phyloP scores from a whole-genome alignment of 2,888 invertebrate species.

The Physocephala rufipes region DNA sequence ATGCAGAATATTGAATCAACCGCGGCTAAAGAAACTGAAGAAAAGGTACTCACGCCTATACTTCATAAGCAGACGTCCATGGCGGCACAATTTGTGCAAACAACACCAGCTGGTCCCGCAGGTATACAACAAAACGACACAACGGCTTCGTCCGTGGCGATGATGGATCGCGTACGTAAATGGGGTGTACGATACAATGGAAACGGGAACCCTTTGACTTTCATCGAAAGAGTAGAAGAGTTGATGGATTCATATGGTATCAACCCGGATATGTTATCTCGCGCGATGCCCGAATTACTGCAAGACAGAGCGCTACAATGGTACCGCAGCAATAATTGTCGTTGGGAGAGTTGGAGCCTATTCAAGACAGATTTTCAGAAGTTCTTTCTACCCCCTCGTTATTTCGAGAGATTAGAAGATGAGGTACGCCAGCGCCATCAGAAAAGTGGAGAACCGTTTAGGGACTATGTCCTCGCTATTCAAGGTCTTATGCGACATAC shows the following conservation, averaged over 20 bases:
- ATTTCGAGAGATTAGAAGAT: neutral
- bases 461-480: neutral
- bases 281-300: neutral
- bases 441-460: neutral
- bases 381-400: neutral
- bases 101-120: neutral
- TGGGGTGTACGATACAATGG: neutral
- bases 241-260: conserved; percentile 2
- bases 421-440: neutral
- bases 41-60: no score
- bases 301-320: neutral
- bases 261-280: neutral
- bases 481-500: neutral
- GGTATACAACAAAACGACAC: neutral
- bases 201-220: neutral
- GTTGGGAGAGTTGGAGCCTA: neutral
- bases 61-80: no score
- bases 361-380: neutral
- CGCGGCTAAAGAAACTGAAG: no score
- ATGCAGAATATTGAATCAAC: no score
- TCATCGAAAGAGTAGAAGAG: neutral
- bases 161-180: neutral
- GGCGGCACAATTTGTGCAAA: neutral
- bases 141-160: neutral
- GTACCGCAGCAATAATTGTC: conserved; percentile 1